Percentiles rank a stretch among this genome's conserved stretches.
phyloP scores from a whole-genome alignment of 2,113 vertebrate genomes.

The Serilophus lunatus region DNA sequence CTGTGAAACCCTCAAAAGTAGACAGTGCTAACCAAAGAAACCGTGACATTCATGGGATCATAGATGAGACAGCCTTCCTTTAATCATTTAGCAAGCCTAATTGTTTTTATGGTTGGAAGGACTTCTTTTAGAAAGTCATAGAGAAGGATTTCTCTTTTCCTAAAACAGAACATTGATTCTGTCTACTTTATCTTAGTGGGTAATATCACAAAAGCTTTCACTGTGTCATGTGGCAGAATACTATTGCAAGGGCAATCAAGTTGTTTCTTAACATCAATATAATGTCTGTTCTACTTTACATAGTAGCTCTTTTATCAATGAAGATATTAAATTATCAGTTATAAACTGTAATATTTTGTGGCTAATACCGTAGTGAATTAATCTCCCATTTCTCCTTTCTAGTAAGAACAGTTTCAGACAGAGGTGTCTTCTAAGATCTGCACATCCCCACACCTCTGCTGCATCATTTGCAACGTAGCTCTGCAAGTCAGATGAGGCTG shows the following conservation, averaged over 20 bases:
- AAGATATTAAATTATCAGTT: background rate
- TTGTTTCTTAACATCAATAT: background rate
- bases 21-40: background rate
- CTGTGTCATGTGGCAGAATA: background rate
- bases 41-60: background rate
- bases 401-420: background rate
- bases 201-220: background rate
- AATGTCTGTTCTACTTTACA: background rate
- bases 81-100: background rate
- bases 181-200: background rate
- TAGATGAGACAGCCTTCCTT: background rate
- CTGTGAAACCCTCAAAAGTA: slow-evolving; percentile 1
- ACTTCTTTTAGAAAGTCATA: background rate
- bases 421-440: background rate
- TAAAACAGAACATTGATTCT: background rate
- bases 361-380: background rate
- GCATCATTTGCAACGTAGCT: background rate
- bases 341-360: background rate
- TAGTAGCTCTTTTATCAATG: background rate
- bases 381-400: background rate
- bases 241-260: background rate
- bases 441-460: background rate
- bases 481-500: background rate
- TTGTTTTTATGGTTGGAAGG: background rate
- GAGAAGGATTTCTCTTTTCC: background rate